Base-by-base conservation (phyloP, 2,888 invertebrate genomes). In the Lithophane semibrunnea region DNA sequence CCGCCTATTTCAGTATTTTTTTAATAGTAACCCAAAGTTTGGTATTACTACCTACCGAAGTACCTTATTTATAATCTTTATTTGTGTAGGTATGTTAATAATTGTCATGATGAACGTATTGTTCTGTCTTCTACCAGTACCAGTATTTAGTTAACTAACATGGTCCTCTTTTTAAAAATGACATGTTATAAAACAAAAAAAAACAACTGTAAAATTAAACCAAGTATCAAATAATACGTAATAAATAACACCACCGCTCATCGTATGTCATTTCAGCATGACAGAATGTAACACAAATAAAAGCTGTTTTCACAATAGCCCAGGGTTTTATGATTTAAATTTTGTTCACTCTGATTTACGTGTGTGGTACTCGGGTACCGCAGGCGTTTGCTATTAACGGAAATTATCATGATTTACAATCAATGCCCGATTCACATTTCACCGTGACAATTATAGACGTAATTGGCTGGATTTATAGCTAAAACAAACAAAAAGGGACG, bases 261-360 rank as follows among this genome's bases (percentile, higher is more conserved):
- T 21, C n/a, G 37, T 58, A 54, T 63, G 76, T 82, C 77, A 82
- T 82, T 76, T 82, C 85, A 85, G 74, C 61, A 61, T 71, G 65
- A 86, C 64, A 67, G 37, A 68, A 52, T 67, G 37, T 66, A 75
- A 72, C 73, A 73, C 54, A 82, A 60, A 52, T 82, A 74, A 67
- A 72, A 73, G 24, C 68, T 67, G 78, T 74, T 75, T 69, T 77
- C 61, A 82, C 70, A 81, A 83, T 75, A 69, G 73, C 66, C 68
- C 71, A 74, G 65, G 29, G 75, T 74, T 75, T 83, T 83, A 82
- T 88, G 82, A 86, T 80, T 82, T 73, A 79, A 83, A 85, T 79
- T 80, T 79, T 63, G 61, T 77, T 75, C 47, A 54, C 49, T 70
- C 49, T 77, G 75, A 82, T 76, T 77, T 76, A 78, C 74, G 83